These are phyloP conservation scores for Origma solitaria DNA, from an alignment of 2,113 vertebrate species.

Conservation along the genomic window DNA sequence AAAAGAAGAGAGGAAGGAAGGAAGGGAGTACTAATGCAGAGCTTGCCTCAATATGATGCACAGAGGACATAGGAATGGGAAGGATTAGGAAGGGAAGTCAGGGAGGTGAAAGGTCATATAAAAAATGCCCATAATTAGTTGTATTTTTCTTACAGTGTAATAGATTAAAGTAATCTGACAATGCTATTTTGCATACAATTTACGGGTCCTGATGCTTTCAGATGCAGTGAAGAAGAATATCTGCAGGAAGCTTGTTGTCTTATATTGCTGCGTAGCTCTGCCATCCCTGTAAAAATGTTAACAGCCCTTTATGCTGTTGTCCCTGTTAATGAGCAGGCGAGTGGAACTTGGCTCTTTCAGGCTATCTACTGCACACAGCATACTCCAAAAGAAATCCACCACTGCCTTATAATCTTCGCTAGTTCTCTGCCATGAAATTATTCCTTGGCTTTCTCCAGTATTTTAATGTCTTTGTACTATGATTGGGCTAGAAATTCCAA, in stretches of 20 bases:
- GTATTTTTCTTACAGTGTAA: background rate
- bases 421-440: background rate
- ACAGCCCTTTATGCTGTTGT: background rate
- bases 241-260: background rate
- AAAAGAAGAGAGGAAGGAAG: background rate
- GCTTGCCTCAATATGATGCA: background rate
- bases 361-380: background rate
- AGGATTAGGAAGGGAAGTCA: background rate
- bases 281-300: background rate
- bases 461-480: background rate
- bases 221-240: background rate
- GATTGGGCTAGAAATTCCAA: background rate
- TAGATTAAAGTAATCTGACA: background rate
- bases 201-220: background rate
- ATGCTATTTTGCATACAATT: background rate
- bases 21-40: background rate
- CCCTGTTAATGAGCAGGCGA: background rate
- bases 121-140: background rate
- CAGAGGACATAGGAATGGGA: background rate
- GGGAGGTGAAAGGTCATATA: background rate
- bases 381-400: background rate
- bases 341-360: background rate
- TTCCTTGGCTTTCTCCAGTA: background rate
- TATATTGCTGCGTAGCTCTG: background rate
- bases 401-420: background rate